phyloP scores from a whole-genome alignment of 2,888 invertebrate species.

The Dasypolia templi region DNA sequence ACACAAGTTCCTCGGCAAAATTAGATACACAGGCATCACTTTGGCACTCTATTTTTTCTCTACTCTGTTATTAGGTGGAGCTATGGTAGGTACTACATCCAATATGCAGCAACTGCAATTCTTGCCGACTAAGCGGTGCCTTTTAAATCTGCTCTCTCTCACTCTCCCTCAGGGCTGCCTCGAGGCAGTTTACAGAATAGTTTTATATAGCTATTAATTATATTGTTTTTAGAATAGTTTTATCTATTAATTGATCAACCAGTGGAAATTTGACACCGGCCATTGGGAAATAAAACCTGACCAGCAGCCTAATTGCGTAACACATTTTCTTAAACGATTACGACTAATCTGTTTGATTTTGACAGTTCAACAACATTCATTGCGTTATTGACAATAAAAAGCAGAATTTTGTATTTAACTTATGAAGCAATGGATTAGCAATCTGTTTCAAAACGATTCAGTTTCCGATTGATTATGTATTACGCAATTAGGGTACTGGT shows the following conservation, averaged over 20 bases:
- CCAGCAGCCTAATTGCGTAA: too few relatives aligned
- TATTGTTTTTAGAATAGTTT: neutral
- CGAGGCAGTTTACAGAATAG: neutral
- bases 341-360: too few relatives aligned
- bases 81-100: conserved; percentile 4
- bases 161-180: conserved; percentile 5
- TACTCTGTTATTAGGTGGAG: conserved; percentile 4
- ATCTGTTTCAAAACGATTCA: too few relatives aligned
- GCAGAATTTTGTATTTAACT: too few relatives aligned
- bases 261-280: neutral
- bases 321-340: too few relatives aligned
- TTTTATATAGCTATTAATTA: neutral
- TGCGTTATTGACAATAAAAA: too few relatives aligned
- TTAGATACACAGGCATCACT: neutral
- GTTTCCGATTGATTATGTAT: too few relatives aligned
- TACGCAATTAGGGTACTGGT: too few relatives aligned
- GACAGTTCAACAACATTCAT: too few relatives aligned
- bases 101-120: conserved; percentile 32
- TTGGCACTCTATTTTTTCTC: neutral
- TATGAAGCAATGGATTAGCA: too few relatives aligned
- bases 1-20: neutral
- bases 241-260: neutral
- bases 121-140: conserved; percentile 34
- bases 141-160: conserved; percentile 32
- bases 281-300: neutral